A percentile compares a stretch with the other conserved stretches of the same genome.
These are phyloP conservation scores for Stomatorhinus ivindoensis DNA, from an alignment of 2,113 vertebrate genomes.

Conservation along the genomic window DNA sequence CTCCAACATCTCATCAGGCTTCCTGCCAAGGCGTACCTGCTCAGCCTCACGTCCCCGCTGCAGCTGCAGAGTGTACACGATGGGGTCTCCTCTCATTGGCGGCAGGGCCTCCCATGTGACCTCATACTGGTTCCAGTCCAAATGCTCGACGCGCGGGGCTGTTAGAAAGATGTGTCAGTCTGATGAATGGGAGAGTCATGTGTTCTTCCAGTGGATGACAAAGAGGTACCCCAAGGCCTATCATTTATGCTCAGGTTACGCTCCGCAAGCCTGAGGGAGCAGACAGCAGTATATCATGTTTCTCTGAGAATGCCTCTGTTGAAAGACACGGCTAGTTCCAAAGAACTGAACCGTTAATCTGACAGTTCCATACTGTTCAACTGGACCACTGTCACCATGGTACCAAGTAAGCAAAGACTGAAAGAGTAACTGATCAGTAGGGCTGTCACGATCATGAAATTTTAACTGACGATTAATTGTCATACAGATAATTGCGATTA, in stretches of 20 bases:
- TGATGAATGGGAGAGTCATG: background rate
- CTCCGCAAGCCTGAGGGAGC: background rate
- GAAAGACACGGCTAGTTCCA: background rate
- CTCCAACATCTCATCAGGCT: background rate
- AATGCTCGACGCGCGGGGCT: constrained; percentile 62
- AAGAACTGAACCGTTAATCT: background rate
- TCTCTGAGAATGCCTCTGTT: background rate
- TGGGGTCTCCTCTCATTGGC: constrained; percentile 67
- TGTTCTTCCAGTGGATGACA: background rate
- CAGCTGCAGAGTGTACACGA: constrained; percentile 70
- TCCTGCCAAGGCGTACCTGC: constrained; percentile 47
- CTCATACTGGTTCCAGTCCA: constrained; percentile 57
- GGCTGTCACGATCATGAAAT: too few relatives aligned
- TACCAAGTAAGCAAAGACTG: background rate
- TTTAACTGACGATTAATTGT: too few relatives aligned
- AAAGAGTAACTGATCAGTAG: background rate
- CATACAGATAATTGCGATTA: too few relatives aligned
- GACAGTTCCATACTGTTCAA: background rate
- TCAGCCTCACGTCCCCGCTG: constrained; percentile 61
- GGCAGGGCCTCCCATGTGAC: constrained; percentile 67
- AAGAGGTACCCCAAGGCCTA: background rate
- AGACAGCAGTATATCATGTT: background rate
- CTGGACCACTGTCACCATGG: background rate
- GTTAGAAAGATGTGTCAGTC: background rate
- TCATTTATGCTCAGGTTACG: background rate